Evolutionary conservation across 2,797 vertebrate genomes (phyloP).

Genomic region (Coranthus polyacanthus): DNA sequence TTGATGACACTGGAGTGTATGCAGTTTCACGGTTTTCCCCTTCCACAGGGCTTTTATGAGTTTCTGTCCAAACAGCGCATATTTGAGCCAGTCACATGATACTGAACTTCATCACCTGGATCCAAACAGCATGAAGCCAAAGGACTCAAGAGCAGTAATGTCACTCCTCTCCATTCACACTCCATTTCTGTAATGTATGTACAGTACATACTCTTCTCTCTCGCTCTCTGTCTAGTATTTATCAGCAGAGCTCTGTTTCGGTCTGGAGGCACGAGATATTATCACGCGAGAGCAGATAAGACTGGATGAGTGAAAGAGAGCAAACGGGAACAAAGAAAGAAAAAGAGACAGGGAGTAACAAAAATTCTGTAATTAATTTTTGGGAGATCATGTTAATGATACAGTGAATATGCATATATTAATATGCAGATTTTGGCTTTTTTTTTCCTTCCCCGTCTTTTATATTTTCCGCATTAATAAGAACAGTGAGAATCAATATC

Average conservation of each 20-base stretch:
- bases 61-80: background rate
- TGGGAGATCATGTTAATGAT: conserved; percentile 21
- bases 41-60: background rate
- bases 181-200: conserved; percentile 14
- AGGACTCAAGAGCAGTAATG: conserved; percentile 4
- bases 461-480: conserved; percentile 22
- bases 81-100: too few species aligned
- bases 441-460: background rate
- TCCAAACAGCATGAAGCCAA: conserved; percentile 25
- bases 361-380: conserved; percentile 30
- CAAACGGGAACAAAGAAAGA: conserved; percentile 32
- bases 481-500: conserved; percentile 17
- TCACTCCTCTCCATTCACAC: background rate
- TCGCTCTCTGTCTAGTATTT: conserved; percentile 56
- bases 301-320: conserved; percentile 57
- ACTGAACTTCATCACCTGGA: conserved; percentile 19
- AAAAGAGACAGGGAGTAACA: conserved; percentile 4
- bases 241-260: conserved; percentile 71
- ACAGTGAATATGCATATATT: conserved; percentile 2
- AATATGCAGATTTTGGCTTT: conserved; percentile 15
- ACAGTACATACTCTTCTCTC: conserved; percentile 25
- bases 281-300: conserved; percentile 70
- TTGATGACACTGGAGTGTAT: conserved; percentile 14
- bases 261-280: conserved; percentile 64
- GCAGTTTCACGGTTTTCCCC: background rate